Evolutionary conservation across 92 coral and sea anemone species (phyloP).

Genomic region (Meandrina meandrites): DNA sequence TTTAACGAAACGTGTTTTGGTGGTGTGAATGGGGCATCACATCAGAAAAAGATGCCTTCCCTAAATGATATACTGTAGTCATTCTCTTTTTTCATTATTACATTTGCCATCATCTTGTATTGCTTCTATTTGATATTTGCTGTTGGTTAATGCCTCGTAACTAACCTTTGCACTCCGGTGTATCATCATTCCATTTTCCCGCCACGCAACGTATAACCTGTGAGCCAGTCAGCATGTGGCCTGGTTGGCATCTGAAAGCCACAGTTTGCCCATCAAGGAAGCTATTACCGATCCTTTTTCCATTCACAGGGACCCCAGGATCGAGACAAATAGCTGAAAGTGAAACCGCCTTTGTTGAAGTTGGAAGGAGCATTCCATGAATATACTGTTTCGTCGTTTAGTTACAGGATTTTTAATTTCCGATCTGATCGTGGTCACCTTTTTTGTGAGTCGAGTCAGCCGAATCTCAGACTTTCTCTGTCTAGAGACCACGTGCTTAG

Average conservation of each 20-base stretch:
- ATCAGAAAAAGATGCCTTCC: no score
- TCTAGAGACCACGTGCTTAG: background rate
- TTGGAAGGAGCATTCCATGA: background rate
- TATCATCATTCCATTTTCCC: conserved; percentile 62
- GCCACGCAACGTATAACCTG: conserved; percentile 50
- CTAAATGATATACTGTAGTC: no score
- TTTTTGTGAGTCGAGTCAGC: no score
- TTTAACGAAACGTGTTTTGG: no score
- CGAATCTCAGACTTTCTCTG: no score
- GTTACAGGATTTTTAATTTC: background rate
- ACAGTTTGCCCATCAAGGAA: conserved; percentile 65
- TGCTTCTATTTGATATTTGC: background rate
- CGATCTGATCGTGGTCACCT: no score
- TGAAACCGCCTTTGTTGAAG: background rate
- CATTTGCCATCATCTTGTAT: no score
- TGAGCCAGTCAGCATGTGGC: conserved; percentile 46
- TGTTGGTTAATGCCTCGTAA: background rate
- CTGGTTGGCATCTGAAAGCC: conserved; percentile 47
- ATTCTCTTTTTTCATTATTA: no score
- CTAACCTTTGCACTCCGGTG: conserved; percentile 72
- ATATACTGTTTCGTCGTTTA: background rate
- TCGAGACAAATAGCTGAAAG: conserved; percentile 61
- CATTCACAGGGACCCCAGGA: conserved; percentile 72
- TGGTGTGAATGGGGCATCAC: no score
- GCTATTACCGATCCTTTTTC: conserved; percentile 51